Evolutionary conservation across 2,113 vertebrate genomes (phyloP).

Genomic region (Chlamydotis undulata): DNA sequence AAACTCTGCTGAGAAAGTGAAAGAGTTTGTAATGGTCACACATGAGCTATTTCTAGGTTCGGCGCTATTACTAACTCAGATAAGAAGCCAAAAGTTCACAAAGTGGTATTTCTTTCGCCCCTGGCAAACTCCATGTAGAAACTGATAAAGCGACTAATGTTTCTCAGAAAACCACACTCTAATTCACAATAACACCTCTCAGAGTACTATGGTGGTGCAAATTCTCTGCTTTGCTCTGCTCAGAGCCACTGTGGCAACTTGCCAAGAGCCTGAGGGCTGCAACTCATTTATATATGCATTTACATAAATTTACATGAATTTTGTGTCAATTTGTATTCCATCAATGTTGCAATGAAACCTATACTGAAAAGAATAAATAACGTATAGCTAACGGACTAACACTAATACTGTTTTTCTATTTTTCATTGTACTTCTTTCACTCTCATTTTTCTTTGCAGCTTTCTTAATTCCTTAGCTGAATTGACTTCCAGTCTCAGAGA

Average conservation of each 20-base stretch:
- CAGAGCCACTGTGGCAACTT: conserved; percentile 57
- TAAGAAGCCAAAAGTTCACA: conserved; percentile 55
- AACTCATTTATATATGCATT: conserved; percentile 68
- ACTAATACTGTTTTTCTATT: neutral
- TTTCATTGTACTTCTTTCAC: neutral
- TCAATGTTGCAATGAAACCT: conserved; percentile 48
- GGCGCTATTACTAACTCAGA: conserved; percentile 26
- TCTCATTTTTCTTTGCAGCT: neutral
- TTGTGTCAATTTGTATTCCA: conserved; percentile 53
- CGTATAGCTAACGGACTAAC: conserved; percentile 17
- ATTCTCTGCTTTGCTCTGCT: conserved; percentile 36
- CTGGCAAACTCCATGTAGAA: conserved; percentile 48
- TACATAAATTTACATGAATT: conserved; percentile 72
- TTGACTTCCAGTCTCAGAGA: neutral
- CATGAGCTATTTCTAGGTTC: conserved; percentile 39
- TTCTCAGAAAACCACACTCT: conserved; percentile 45
- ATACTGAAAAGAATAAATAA: conserved; percentile 55
- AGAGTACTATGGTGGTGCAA: conserved; percentile 32
- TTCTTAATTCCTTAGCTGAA: neutral
- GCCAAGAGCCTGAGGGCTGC: conserved; percentile 66
- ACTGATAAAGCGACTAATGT: conserved; percentile 49
- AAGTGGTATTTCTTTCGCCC: conserved; percentile 47
- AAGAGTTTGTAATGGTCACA: conserved; percentile 55
- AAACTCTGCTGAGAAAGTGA: conserved; percentile 37
- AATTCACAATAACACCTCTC: conserved; percentile 59